Percentiles rank a stretch among this genome's conserved stretches.
phyloP scores from a whole-genome alignment of 2,113 vertebrate species.

The Andinoacara biseriatus region DNA sequence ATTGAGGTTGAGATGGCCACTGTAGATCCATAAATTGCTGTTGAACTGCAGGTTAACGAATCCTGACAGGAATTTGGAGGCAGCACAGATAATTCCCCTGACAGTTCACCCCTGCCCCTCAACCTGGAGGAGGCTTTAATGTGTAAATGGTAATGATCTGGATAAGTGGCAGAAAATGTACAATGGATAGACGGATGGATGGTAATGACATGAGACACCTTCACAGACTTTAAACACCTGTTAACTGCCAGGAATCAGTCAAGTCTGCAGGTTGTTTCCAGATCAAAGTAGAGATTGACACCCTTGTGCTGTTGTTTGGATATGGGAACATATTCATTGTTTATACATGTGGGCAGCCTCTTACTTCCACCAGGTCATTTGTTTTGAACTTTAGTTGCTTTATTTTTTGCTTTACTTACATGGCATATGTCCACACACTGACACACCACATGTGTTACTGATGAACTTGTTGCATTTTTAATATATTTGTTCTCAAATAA shows the following conservation, averaged over 20 bases:
- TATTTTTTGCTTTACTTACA: neutral
- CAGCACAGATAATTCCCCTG: neutral
- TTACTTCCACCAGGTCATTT: neutral
- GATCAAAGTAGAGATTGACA: too few relatives aligned
- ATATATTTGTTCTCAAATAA: too few relatives aligned
- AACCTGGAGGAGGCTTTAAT: neutral
- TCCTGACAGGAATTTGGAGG: neutral
- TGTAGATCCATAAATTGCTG: neutral
- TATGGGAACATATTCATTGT: neutral
- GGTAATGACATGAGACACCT: neutral
- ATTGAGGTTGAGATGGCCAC: neutral
- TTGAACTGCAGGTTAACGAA: neutral
- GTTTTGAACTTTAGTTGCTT: neutral
- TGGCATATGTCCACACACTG: neutral
- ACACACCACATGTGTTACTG: neutral
- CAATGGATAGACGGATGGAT: neutral
- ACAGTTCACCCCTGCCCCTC: neutral
- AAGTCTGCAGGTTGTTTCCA: too few relatives aligned
- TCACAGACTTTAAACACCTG: neutral
- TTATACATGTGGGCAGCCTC: neutral
- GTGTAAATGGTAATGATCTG: neutral
- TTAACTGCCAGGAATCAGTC: neutral
- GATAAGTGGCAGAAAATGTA: neutral
- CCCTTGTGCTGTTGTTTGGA: neutral
- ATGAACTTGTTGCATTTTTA: neutral